Conservation (phyloP, 2,888 invertebrate genomes). For the Epistrophe grossulariae region DNA sequence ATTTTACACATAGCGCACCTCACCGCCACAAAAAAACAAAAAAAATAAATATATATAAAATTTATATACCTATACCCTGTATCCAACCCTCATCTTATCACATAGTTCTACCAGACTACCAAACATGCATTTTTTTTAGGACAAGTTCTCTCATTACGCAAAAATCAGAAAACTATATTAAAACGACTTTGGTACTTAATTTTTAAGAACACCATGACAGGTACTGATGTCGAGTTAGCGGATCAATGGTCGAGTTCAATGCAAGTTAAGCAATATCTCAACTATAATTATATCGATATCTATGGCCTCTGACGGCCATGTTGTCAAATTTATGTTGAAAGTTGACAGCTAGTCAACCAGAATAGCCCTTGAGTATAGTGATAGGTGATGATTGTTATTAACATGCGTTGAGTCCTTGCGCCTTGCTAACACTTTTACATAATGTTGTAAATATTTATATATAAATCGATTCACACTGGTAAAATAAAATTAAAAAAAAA, state of each 20-base stretch:
- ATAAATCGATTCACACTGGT: slow-evolving; percentile 1
- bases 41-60: not conserved
- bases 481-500: no score
- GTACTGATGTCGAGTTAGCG: slow-evolving; percentile 32
- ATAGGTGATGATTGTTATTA: not conserved
- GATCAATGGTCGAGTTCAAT: not conserved
- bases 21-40: slow-evolving; percentile 24
- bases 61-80: not conserved
- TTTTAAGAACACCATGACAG: slow-evolving; percentile 8
- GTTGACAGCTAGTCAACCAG: not conserved
- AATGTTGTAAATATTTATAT: slow-evolving; percentile 16
- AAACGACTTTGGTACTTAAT: slow-evolving; percentile 66
- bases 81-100: not conserved
- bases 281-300: not conserved
- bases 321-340: not conserved
- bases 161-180: slow-evolving; percentile 14
- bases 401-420: not conserved
- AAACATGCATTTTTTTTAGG: slow-evolving; percentile 45
- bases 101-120: slow-evolving; percentile 21
- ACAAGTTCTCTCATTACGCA: slow-evolving; percentile 8
- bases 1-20: slow-evolving; percentile 44
- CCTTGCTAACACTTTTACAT: not conserved
- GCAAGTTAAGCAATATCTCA: not conserved
- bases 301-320: not conserved
- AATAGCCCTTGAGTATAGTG: not conserved